These are phyloP conservation scores for Hypocryptadius cinnamomeus DNA, from an alignment of 2,113 vertebrate genomes.

Conservation along the genomic window DNA sequence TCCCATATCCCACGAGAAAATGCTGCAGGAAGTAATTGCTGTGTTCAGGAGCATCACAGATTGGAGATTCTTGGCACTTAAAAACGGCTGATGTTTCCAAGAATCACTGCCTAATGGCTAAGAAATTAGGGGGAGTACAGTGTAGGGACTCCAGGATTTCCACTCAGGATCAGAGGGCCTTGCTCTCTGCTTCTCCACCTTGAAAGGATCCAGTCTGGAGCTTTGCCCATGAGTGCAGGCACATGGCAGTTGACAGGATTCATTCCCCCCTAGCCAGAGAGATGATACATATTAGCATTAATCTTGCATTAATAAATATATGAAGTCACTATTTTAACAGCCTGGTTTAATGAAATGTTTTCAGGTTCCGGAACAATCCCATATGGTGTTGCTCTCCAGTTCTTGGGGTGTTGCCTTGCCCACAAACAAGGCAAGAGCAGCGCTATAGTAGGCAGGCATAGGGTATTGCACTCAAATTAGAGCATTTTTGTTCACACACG, in stretches of 20 bases:
- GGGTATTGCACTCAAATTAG: neutral
- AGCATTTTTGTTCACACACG: neutral
- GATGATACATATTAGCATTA: neutral
- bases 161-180: neutral
- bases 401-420: neutral
- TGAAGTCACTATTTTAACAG: neutral
- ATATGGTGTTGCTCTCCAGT: neutral
- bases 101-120: neutral
- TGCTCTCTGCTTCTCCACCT: neutral
- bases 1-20: neutral
- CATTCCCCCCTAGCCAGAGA: neutral
- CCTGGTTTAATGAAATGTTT: neutral
- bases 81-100: neutral
- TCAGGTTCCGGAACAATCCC: neutral
- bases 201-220: neutral
- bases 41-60: neutral
- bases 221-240: neutral
- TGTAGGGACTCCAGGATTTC: neutral
- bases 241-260: neutral
- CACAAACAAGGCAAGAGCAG: neutral
- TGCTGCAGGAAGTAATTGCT: neutral
- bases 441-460: fast-evolving
- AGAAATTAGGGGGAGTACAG: fast-evolving
- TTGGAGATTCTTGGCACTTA: neutral
- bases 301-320: neutral